Conservation (phyloP, 1,140 invertebrate genomes). For the Sarcophaga bullata region DNA sequence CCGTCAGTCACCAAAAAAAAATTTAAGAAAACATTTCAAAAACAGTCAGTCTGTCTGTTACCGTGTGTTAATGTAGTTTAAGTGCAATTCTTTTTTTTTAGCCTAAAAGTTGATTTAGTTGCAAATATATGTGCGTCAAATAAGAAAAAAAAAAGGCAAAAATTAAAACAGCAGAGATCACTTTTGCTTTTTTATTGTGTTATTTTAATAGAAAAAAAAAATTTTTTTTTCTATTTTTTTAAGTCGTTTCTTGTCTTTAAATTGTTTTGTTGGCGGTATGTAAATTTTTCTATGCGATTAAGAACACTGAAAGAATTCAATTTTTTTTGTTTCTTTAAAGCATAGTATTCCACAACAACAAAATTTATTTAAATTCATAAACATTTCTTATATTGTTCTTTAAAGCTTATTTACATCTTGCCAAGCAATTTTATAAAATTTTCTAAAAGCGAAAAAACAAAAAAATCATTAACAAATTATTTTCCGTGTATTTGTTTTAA, state of each 20-base stretch:
- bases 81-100: not conserved
- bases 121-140: not conserved
- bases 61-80: not conserved
- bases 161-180: conserved; percentile 20
- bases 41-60: not conserved
- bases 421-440: no score
- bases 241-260: conserved; percentile 17
- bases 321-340: no score
- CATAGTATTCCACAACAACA: no score
- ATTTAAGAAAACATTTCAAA: not conserved
- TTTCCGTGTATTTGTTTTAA: not conserved
- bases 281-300: conserved; percentile 25
- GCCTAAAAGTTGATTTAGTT: conserved; percentile 13
- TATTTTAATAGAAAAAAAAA: not conserved
- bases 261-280: conserved; percentile 38
- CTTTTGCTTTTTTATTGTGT: conserved; percentile 24
- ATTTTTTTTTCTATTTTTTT: no score
- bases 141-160: no score
- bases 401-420: no score
- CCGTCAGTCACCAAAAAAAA: conserved; percentile 14
- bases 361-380: no score
- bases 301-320: conserved; percentile 25
- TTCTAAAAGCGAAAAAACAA: no score
- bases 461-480: not conserved
- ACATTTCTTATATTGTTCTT: no score